Percentiles rank a stretch among this genome's conserved stretches.
Evolutionary conservation across 2,797 vertebrate species (phyloP).

Genomic region (Craterocephalus amniculus): DNA sequence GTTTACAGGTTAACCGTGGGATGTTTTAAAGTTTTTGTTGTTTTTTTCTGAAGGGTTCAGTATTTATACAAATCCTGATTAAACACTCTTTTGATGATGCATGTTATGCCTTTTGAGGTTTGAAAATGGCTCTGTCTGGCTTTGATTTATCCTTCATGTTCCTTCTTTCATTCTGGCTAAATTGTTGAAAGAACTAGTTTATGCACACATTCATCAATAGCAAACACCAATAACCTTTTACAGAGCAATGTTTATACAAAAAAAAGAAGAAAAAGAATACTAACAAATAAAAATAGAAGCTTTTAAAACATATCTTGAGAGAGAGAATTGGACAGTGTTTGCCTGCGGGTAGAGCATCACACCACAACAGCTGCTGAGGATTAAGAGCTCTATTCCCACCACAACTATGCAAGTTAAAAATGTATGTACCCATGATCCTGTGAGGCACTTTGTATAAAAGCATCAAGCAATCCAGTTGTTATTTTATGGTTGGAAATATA

Average conservation of each 20-base stretch:
- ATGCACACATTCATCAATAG: slow-evolving; percentile 23
- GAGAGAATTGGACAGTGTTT: slow-evolving; percentile 29
- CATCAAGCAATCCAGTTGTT: slow-evolving; percentile 51
- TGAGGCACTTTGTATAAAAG: slow-evolving; percentile 61
- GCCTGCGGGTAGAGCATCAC: slow-evolving; percentile 25
- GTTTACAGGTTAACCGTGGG: slow-evolving; percentile 1
- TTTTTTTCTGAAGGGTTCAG: slow-evolving; percentile 4
- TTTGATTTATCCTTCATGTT: slow-evolving; percentile 40
- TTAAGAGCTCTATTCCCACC: slow-evolving; percentile 42
- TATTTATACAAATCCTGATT: slow-evolving; percentile 30
- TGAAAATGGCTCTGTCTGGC: slow-evolving; percentile 16
- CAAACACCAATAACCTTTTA: slow-evolving; percentile 6
- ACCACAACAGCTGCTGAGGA: slow-evolving; percentile 18
- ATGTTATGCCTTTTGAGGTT: slow-evolving; percentile 19
- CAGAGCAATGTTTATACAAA: slow-evolving; percentile 9
- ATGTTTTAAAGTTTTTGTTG: not conserved
- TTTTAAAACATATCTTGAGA: slow-evolving; percentile 34
- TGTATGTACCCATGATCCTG: slow-evolving; percentile 50
- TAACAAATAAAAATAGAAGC: slow-evolving; percentile 41
- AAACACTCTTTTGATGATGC: slow-evolving; percentile 28
- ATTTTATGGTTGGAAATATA: slow-evolving; percentile 33
- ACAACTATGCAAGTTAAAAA: slow-evolving; percentile 56
- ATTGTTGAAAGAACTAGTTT: not conserved
- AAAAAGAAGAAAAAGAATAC: not conserved
- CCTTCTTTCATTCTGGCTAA: slow-evolving; percentile 14